Percentiles rank a stretch among this genome's conserved stretches.
Evolutionary conservation across 2,888 invertebrate genomes (phyloP).

Genomic region (Campaea margaritaria): DNA sequence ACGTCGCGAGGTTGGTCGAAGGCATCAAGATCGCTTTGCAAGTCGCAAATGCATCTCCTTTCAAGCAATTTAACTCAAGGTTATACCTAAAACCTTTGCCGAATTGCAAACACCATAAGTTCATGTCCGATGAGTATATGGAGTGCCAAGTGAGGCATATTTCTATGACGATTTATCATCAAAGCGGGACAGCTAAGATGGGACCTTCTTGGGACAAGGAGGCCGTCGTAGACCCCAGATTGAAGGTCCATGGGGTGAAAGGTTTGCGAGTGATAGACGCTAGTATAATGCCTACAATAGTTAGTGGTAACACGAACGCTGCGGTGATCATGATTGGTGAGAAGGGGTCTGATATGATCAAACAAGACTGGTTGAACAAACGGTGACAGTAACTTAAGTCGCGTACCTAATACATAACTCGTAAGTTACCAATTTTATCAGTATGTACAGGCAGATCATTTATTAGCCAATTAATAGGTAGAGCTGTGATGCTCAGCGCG

Average conservation of each 20-base stretch:
- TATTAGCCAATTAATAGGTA: background rate
- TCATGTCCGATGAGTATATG: constrained; percentile 92
- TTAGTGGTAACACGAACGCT: constrained; percentile 95
- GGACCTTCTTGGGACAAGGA: constrained; percentile 91
- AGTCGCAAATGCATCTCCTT: constrained; percentile 90
- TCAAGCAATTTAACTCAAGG: constrained; percentile 92
- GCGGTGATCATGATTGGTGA: constrained; percentile 97
- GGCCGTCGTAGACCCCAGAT: constrained; percentile 93
- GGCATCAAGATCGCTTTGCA: constrained; percentile 91
- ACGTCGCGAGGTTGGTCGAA: constrained; percentile 92
- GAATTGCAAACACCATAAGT: constrained; percentile 89
- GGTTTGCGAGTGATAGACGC: constrained; percentile 94
- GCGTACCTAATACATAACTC: constrained; percentile 11
- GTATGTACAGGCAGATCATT: constrained; percentile 20
- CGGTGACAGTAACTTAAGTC: constrained; percentile 56
- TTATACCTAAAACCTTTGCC: constrained; percentile 91
- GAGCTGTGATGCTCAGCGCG: no score
- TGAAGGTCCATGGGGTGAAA: constrained; percentile 91
- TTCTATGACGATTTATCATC: constrained; percentile 96
- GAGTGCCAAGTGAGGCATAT: constrained; percentile 95
- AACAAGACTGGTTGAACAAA: constrained; percentile 90
- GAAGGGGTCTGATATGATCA: constrained; percentile 94
- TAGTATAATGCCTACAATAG: constrained; percentile 95
- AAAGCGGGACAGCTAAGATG: constrained; percentile 95
- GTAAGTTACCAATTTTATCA: constrained; percentile 18